Base-by-base conservation (phyloP, 1,140 invertebrate genomes). In the Bombus turneri region DNA sequence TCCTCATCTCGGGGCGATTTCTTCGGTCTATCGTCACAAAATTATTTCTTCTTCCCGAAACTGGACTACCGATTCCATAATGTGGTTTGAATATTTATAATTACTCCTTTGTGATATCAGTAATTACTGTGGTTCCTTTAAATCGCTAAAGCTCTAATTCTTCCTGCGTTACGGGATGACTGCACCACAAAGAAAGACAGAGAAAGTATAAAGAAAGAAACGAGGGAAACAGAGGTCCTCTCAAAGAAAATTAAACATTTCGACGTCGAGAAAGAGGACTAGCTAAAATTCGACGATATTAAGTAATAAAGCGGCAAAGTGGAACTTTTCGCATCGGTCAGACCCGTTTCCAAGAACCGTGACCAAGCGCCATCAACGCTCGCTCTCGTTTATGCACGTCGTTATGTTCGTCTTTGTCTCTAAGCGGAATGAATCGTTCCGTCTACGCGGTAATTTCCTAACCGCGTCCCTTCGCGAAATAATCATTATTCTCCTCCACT, bases 361-460 rank as follows among this genome's bases (percentile, higher is more conserved):
- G 13, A 1, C 12, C 8, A 9, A 69, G 18, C 43, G 5, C 2
- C 43, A 47, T 75, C 57, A 1, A 66, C n/a, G 22, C 68, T 83
- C n/a, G 22, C 68, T 83, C 72, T 28, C 72, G 28, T 77, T 39
- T 53, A n/a, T 39, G 12, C 47, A 18, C 25, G 5, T 47, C 37
- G n/a, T 39, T 77, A 6, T 31, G 28, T 22, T 62, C 43, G 9
- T 74, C 72, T 79, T 76, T 53, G 72, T 85, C 83, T 59, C 72
- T 10, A 8, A 13, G 34, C 68, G 47, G 28, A 53, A 82, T 47
- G 68, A 71, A 77, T 64, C 73, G 47, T 43, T 12, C 31, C 64
- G 78, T 75, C 83, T 47, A 53, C 82, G 34, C 69, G 85, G 87
- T 69, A 91, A 91, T 91, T 91, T 90, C 81, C 90, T 87, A 90